These are phyloP conservation scores for Pseudanteris insignis DNA, from an alignment of 2,888 invertebrate species.

Conservation along the genomic window DNA sequence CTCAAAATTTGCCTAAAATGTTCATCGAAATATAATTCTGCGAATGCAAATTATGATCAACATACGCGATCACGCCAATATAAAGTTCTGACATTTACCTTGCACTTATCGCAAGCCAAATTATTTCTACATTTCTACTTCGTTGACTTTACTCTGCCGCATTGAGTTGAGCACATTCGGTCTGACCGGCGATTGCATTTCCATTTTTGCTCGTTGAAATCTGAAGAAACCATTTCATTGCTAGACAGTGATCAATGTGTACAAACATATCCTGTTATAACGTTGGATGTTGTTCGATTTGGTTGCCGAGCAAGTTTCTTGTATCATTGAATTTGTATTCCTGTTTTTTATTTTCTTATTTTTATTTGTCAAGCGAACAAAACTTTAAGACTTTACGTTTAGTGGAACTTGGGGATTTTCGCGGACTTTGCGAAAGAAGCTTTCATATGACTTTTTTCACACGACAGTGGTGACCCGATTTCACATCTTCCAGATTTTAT, in stretches of 20 bases:
- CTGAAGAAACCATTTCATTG: background rate
- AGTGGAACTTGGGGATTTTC: slow-evolving; percentile 29
- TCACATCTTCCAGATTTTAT: slow-evolving; percentile 28
- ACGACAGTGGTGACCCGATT: slow-evolving; percentile 21
- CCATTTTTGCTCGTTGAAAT: slow-evolving; percentile 1
- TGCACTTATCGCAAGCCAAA: slow-evolving; percentile 2
- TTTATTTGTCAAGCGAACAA: background rate
- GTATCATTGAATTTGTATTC: background rate
- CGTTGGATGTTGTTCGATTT: slow-evolving; percentile 29
- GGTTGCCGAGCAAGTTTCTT: too few species aligned
- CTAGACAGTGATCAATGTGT: slow-evolving; percentile 12
- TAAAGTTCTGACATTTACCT: slow-evolving; percentile 8
- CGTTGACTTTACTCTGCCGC: too few species aligned
- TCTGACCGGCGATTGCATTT: slow-evolving; percentile 7
- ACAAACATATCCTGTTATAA: slow-evolving; percentile 14
- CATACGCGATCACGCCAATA: background rate
- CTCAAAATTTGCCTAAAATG: too few species aligned
- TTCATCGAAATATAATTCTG: background rate
- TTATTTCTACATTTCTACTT: slow-evolving; percentile 1
- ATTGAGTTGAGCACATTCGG: too few species aligned
- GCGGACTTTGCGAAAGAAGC: slow-evolving; percentile 29
- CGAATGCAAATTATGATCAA: background rate
- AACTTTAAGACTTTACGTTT: slow-evolving; percentile 40
- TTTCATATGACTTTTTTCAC: slow-evolving; percentile 27
- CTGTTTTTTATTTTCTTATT: slow-evolving; percentile 6